Conservation (phyloP, 2,113 vertebrate genomes). For the Chamaetylas fuelleborni region DNA sequence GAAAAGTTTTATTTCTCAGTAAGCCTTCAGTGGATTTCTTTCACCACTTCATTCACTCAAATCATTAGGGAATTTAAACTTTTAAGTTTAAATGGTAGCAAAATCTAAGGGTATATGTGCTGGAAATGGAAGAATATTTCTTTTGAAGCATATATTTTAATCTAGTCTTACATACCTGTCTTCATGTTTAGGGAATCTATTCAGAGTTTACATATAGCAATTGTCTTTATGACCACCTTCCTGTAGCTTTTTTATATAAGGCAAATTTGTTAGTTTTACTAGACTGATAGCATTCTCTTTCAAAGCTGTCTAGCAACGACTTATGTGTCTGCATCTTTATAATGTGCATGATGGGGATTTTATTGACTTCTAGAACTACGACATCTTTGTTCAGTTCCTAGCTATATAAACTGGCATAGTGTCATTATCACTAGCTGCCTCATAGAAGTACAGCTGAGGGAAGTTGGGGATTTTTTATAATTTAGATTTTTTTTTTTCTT, state of each 20-base stretch:
- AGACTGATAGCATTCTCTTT: neutral
- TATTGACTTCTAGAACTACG: neutral
- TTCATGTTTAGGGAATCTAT: neutral
- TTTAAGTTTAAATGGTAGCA: neutral
- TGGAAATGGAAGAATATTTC: neutral
- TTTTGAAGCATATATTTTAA: neutral
- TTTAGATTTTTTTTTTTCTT: neutral
- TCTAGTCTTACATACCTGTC: neutral
- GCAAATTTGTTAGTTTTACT: neutral
- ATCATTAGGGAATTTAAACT: neutral
- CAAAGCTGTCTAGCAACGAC: neutral
- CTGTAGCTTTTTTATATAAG: neutral
- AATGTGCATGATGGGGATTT: neutral
- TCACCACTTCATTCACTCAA: neutral
- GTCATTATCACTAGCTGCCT: neutral
- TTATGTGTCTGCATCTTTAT: neutral
- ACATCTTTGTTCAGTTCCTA: neutral
- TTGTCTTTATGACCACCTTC: neutral
- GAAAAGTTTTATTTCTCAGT: neutral
- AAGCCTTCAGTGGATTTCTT: neutral
- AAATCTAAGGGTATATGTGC: neutral
- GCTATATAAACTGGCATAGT: neutral
- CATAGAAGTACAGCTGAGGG: neutral
- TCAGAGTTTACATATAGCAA: neutral
- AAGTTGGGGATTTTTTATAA: fast-evolving